Percentiles rank a stretch among this genome's conserved stretches.
These are phyloP conservation scores for Seriola dumerili DNA, from an alignment of 2,113 vertebrate genomes.

Conservation along the genomic window DNA sequence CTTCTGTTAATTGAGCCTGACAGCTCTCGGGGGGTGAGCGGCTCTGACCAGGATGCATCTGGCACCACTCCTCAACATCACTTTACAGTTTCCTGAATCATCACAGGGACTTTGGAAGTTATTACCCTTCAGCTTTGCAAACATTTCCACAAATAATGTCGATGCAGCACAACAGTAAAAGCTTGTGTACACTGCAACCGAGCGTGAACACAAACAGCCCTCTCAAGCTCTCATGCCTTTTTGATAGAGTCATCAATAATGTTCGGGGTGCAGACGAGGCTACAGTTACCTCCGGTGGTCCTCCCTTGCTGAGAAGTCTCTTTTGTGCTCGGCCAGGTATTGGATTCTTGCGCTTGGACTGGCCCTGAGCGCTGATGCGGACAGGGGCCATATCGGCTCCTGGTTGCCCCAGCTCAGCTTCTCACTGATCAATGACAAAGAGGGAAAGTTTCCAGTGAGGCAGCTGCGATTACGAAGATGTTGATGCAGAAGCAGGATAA, in stretches of 20 bases:
- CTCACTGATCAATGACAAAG: conserved; percentile 47
- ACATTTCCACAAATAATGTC: conserved; percentile 37
- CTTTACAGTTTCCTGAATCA: conserved; percentile 44
- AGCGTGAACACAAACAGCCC: conserved; percentile 32
- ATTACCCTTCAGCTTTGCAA: conserved; percentile 4
- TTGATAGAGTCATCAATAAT: conserved; percentile 63
- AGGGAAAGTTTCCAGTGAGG: conserved; percentile 18
- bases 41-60: conserved; percentile 11
- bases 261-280: conserved; percentile 15
- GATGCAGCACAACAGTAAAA: conserved; percentile 31
- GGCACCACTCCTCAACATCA: conserved; percentile 58
- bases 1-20: neutral
- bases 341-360: conserved; percentile 74
- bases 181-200: neutral
- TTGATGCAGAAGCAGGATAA: neutral
- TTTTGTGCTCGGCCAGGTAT: conserved; percentile 75
- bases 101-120: neutral
- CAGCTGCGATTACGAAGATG: neutral
- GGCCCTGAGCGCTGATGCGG: conserved; percentile 60
- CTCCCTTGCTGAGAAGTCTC: conserved; percentile 73
- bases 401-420: conserved; percentile 79
- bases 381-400: conserved; percentile 74
- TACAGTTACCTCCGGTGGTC: conserved; percentile 63
- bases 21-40: neutral
- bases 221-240: conserved; percentile 28